phyloP scores from a whole-genome alignment of 2,797 vertebrate genomes.

The Schizothorax lantsangensis region DNA sequence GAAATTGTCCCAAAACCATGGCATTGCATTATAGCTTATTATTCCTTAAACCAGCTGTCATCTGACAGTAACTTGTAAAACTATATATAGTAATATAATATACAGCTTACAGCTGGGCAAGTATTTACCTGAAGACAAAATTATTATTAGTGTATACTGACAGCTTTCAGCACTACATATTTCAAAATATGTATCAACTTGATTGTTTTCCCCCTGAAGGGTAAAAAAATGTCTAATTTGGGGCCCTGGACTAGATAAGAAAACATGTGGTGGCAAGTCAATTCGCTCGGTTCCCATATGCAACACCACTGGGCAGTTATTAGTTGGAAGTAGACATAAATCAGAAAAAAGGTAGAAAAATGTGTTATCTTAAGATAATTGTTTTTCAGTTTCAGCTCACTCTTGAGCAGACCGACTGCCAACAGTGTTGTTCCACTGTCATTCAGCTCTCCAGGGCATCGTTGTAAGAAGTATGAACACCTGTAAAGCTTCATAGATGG shows the following conservation, averaged over 20 bases:
- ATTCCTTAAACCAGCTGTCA: not conserved
- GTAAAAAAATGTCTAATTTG: not conserved
- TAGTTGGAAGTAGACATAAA: not conserved
- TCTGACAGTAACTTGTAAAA: not conserved
- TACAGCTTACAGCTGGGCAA: not conserved
- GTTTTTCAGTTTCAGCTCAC: not conserved
- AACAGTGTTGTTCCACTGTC: not conserved
- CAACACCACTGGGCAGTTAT: slow-evolving; percentile 8
- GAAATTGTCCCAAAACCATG: not conserved
- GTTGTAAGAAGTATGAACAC: slow-evolving; percentile 19
- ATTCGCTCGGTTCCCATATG: not conserved
- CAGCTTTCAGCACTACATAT: not conserved
- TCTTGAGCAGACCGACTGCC: slow-evolving; percentile 4
- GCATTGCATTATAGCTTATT: not conserved
- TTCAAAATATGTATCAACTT: slow-evolving; percentile 16
- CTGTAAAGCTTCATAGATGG: slow-evolving; percentile 3
- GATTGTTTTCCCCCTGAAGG: not conserved
- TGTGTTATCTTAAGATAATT: slow-evolving; percentile 22
- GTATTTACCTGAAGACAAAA: not conserved
- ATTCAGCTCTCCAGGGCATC: slow-evolving; percentile 6
- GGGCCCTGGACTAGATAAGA: not conserved
- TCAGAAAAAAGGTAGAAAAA: not conserved
- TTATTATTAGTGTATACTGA: not conserved
- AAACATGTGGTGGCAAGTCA: slow-evolving; percentile 19
- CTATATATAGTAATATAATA: not conserved